Conservation (phyloP, 1,140 invertebrate species). For the Bombus waltoni region DNA sequence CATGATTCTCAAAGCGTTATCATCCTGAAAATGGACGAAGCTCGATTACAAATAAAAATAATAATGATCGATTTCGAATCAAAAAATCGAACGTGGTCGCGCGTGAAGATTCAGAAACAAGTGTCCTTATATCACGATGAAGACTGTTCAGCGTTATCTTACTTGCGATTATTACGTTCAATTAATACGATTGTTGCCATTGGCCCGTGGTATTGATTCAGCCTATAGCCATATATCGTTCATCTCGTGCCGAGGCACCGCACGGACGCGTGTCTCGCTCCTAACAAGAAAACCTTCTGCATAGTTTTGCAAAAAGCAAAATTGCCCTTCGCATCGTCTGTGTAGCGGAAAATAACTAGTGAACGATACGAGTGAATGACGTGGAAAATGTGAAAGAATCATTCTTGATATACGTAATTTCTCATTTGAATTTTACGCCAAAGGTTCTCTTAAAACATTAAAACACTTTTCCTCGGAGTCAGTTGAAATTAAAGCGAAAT, state of each 20-base stretch:
- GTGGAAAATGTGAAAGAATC: neutral
- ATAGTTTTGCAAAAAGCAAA: neutral
- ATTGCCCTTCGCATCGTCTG: neutral
- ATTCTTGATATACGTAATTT: too few species aligned
- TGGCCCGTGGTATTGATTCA: conserved; percentile 49
- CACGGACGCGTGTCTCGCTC: conserved; percentile 29
- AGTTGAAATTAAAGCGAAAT: too few species aligned
- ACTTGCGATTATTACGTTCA: conserved; percentile 26
- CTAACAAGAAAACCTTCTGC: conserved; percentile 30
- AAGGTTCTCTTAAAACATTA: too few species aligned
- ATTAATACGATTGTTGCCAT: conserved; percentile 44
- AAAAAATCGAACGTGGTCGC: neutral
- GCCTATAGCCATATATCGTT: conserved; percentile 24
- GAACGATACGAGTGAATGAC: neutral
- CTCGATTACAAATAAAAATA: neutral
- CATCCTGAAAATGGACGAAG: neutral
- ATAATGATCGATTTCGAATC: neutral
- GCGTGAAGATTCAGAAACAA: neutral
- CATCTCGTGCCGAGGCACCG: conserved; percentile 15
- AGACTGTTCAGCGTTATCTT: conserved; percentile 30
- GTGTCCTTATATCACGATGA: neutral
- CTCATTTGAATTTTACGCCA: too few species aligned
- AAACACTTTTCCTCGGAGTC: too few species aligned
- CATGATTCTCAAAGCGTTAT: neutral
- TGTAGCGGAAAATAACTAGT: neutral